Conservation (phyloP, 2,797 vertebrate genomes). For the Eulemur albifrons region DNA sequence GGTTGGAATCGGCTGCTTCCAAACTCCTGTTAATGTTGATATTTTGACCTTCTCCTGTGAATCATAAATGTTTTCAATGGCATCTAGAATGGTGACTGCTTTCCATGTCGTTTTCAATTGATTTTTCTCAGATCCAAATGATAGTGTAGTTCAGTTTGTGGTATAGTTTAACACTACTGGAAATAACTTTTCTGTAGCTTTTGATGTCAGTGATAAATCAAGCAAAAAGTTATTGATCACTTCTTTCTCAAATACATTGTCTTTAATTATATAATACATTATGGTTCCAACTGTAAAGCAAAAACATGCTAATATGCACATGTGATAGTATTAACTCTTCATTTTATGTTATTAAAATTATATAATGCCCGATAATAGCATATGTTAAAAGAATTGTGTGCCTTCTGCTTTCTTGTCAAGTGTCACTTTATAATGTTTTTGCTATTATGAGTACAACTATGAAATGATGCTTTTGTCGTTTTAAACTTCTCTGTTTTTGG, state of each 20-base stretch:
- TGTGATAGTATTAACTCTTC: not conserved
- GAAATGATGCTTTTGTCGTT: not conserved
- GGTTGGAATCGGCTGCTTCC: not conserved
- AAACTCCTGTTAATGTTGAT: not conserved
- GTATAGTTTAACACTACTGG: not conserved
- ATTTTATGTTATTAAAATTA: not conserved
- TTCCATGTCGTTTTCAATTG: not conserved
- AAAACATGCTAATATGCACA: not conserved
- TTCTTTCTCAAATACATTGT: not conserved
- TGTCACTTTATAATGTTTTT: constrained; percentile 1
- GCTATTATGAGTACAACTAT: not conserved
- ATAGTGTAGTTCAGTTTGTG: not conserved
- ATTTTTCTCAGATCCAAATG: not conserved
- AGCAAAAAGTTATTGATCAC: not conserved
- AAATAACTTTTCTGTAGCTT: constrained; percentile 30
- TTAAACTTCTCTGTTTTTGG: not conserved
- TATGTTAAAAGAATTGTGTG: not conserved
- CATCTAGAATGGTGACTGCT: not conserved
- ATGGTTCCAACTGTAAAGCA: not conserved
- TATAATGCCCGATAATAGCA: not conserved
- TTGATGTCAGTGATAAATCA: not conserved
- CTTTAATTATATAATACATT: not conserved
- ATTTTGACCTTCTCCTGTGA: not conserved
- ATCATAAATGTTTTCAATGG: not conserved
- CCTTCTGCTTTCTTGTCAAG: not conserved